These are phyloP conservation scores for Sesamia inferens DNA, from an alignment of 2,888 invertebrate genomes.

Conservation along the genomic window DNA sequence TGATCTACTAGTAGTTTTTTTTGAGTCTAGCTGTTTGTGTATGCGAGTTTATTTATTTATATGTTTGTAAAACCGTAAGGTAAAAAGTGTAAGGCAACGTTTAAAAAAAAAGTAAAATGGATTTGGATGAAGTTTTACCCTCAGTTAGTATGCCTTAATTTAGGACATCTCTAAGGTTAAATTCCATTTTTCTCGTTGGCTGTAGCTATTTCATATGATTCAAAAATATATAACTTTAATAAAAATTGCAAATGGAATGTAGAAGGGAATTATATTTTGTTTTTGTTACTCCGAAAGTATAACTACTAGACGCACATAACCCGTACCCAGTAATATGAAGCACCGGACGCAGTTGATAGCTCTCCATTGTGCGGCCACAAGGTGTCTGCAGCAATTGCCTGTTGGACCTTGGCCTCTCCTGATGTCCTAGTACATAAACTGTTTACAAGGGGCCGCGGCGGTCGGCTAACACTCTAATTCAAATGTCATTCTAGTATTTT, in stretches of 20 bases:
- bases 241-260: background rate
- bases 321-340: conserved; percentile 55
- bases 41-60: too few relatives aligned
- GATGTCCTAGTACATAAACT: conserved; percentile 63
- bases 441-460: conserved; percentile 43
- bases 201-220: background rate
- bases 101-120: too few relatives aligned
- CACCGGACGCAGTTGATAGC: conserved; percentile 68
- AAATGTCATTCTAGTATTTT: conserved; percentile 26
- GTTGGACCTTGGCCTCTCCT: conserved; percentile 72
- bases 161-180: too few relatives aligned
- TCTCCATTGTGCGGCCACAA: conserved; percentile 65
- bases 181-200: too few relatives aligned
- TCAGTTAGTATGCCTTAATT: too few relatives aligned
- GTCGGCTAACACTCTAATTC: conserved; percentile 25
- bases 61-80: too few relatives aligned
- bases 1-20: too few relatives aligned
- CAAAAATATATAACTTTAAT: background rate
- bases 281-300: conserved; percentile 14
- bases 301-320: conserved; percentile 52
- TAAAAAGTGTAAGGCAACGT: too few relatives aligned
- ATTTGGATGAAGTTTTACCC: too few relatives aligned
- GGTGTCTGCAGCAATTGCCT: conserved; percentile 66
- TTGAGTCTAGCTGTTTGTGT: too few relatives aligned
- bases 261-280: background rate